Conservation (phyloP, 2,797 vertebrate species). For the Craterocephalus amniculus region DNA sequence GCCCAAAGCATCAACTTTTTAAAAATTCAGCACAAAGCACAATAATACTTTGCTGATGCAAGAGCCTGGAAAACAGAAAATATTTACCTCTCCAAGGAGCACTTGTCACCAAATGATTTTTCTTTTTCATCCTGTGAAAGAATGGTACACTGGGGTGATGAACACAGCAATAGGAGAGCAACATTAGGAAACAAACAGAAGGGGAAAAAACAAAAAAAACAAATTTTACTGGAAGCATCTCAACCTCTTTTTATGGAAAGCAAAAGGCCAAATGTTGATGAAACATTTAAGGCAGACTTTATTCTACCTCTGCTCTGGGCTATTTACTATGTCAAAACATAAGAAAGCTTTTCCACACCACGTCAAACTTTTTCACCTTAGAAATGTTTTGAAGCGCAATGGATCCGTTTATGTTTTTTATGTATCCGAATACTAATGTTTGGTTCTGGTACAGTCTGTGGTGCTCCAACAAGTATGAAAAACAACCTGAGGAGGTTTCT, state of each 20-base stretch:
- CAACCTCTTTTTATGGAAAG: conserved; percentile 55
- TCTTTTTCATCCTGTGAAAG: conserved; percentile 44
- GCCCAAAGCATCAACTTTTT: conserved; percentile 62
- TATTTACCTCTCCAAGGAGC: conserved; percentile 72
- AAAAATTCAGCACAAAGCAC: conserved; percentile 71
- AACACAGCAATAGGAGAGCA: conserved; percentile 38
- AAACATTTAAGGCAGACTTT: conserved; percentile 61
- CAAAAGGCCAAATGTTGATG: conserved; percentile 57
- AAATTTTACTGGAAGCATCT: conserved; percentile 27
- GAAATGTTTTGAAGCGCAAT: conserved; percentile 17
- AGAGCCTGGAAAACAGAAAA: conserved; percentile 75
- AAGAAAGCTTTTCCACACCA: conserved; percentile 46
- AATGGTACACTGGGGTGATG: conserved; percentile 50
- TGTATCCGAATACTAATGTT: conserved; percentile 17
- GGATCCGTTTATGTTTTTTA: background rate
- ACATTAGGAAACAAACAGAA: conserved; percentile 26
- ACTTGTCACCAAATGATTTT: conserved; percentile 55
- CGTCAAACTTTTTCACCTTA: conserved; percentile 35
- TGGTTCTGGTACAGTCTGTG: background rate
- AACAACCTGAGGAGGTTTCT: background rate
- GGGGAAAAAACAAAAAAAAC: background rate
- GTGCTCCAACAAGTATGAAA: background rate
- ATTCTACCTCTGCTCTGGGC: conserved; percentile 52
- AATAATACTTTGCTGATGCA: conserved; percentile 76
- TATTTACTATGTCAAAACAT: conserved; percentile 54